These are phyloP conservation scores for Chlorops oryzae DNA, from an alignment of 1,140 invertebrate species.

Conservation along the genomic window DNA sequence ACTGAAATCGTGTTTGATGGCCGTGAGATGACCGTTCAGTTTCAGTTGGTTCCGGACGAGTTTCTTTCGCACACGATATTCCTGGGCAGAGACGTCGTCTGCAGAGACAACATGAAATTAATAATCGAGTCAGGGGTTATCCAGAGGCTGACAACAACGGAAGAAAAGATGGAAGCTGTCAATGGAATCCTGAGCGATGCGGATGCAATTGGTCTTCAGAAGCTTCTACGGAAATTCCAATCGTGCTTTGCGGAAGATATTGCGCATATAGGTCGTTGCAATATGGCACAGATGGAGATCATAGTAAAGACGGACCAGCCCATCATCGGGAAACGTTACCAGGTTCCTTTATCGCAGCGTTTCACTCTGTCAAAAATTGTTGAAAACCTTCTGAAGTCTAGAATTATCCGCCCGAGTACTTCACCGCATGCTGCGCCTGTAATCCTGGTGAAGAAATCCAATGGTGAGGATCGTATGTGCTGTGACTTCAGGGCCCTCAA, in stretches of 20 bases:
- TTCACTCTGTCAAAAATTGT: slow-evolving; percentile 14
- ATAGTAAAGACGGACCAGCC: slow-evolving; percentile 13
- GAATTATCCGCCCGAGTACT: slow-evolving; percentile 44
- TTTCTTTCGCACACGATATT: too few species aligned
- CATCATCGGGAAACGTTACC: slow-evolving; percentile 15
- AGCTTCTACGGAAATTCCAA: neutral
- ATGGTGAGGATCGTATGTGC: slow-evolving; percentile 23
- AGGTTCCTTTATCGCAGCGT: slow-evolving; percentile 11
- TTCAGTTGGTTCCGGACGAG: too few species aligned
- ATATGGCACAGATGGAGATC: slow-evolving; percentile 1
- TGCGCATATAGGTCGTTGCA: neutral
- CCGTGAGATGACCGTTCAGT: too few species aligned
- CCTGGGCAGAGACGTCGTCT: too few species aligned
- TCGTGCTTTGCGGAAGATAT: slow-evolving; percentile 5
- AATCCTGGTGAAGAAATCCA: slow-evolving; percentile 51
- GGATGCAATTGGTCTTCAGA: too few species aligned
- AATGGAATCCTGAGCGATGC: too few species aligned
- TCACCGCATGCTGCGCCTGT: slow-evolving; percentile 49
- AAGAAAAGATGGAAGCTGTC: too few species aligned
- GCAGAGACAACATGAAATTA: too few species aligned
- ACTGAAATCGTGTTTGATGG: too few species aligned
- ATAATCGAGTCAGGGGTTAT: too few species aligned
- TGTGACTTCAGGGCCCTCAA: slow-evolving; percentile 32
- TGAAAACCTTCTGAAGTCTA: slow-evolving; percentile 30
- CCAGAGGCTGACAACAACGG: too few species aligned